Conservation (phyloP, 1,140 invertebrate species). For the Sweltsa coloradensis region DNA sequence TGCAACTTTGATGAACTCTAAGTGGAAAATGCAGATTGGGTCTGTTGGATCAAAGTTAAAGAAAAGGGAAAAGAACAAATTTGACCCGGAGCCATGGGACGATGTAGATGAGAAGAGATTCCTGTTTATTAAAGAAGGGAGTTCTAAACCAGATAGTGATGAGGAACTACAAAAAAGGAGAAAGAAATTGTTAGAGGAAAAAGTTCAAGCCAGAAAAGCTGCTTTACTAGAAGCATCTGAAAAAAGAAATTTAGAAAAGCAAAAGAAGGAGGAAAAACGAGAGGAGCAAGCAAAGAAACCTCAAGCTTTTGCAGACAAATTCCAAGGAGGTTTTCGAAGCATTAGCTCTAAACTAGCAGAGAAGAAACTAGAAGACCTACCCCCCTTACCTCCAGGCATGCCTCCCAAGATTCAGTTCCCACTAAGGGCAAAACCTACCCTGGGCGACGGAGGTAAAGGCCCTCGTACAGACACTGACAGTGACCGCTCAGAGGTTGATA, state of each 20-base stretch:
- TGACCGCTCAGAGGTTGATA: slow-evolving; percentile 17
- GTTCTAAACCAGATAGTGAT: slow-evolving; percentile 13
- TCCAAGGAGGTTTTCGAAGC: slow-evolving; percentile 13
- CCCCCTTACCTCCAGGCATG: slow-evolving; percentile 9
- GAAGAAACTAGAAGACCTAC: slow-evolving; percentile 12
- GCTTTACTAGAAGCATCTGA: slow-evolving; percentile 6
- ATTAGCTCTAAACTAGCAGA: slow-evolving; percentile 9
- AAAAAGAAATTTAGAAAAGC: slow-evolving; percentile 11
- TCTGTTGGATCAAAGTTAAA: slow-evolving; percentile 23
- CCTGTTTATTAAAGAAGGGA: slow-evolving; percentile 17
- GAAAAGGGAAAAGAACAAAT: slow-evolving; percentile 31
- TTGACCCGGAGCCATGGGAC: slow-evolving; percentile 20
- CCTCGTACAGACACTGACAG: slow-evolving; percentile 32
- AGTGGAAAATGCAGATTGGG: slow-evolving; percentile 41
- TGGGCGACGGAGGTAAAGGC: slow-evolving; percentile 25
- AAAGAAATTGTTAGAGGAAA: slow-evolving; percentile 24
- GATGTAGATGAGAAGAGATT: slow-evolving; percentile 20
- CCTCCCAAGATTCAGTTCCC: slow-evolving; percentile 10
- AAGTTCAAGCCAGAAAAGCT: slow-evolving; percentile 7
- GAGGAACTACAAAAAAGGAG: slow-evolving; percentile 16
- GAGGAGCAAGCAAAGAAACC: slow-evolving; percentile 12
- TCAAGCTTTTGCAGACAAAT: slow-evolving; percentile 12
- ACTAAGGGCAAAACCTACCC: neutral
- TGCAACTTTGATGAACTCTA: slow-evolving; percentile 23
- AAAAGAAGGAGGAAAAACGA: slow-evolving; percentile 28